A percentile compares a stretch with the other conserved stretches of the same genome.
These are phyloP conservation scores for Parascotia fuliginaria DNA, from an alignment of 2,888 invertebrate genomes.

Conservation along the genomic window DNA sequence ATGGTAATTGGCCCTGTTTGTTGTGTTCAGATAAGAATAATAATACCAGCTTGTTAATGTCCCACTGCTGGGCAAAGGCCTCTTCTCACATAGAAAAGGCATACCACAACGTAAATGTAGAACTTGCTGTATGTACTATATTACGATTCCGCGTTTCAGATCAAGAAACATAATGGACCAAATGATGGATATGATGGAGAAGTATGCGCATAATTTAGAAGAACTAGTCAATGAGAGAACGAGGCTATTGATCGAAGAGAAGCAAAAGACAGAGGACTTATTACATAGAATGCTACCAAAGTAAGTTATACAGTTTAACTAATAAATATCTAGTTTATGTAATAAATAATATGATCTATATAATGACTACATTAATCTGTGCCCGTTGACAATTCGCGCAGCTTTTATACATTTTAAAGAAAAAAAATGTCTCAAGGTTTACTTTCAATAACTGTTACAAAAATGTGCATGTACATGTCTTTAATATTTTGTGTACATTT, in stretches of 20 bases:
- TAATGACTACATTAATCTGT: constrained; percentile 14
- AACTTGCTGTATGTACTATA: no score
- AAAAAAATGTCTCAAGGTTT: neutral
- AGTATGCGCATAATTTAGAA: constrained; percentile 97
- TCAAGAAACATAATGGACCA: constrained; percentile 97
- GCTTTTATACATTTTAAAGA: neutral
- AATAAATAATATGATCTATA: constrained; percentile 15
- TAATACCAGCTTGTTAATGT: no score
- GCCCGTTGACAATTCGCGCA: constrained; percentile 7
- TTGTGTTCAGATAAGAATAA: no score
- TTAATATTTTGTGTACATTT: constrained; percentile 58
- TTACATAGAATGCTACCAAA: constrained; percentile 97
- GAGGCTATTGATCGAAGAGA: constrained; percentile 94
- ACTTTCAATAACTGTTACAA: constrained; percentile 26
- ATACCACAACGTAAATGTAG: no score
- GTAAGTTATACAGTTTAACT: constrained; percentile 87
- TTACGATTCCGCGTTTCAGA: constrained; percentile 78
- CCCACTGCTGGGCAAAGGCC: no score
- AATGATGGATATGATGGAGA: constrained; percentile 99
- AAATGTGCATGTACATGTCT: constrained; percentile 63
- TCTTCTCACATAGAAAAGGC: no score
- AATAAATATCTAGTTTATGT: no score
- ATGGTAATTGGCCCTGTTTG: no score
- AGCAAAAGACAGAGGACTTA: constrained; percentile 96
- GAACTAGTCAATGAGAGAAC: constrained; percentile 97